Conservation (phyloP, 1,140 invertebrate genomes). For the Propsilocerus akamusi region DNA sequence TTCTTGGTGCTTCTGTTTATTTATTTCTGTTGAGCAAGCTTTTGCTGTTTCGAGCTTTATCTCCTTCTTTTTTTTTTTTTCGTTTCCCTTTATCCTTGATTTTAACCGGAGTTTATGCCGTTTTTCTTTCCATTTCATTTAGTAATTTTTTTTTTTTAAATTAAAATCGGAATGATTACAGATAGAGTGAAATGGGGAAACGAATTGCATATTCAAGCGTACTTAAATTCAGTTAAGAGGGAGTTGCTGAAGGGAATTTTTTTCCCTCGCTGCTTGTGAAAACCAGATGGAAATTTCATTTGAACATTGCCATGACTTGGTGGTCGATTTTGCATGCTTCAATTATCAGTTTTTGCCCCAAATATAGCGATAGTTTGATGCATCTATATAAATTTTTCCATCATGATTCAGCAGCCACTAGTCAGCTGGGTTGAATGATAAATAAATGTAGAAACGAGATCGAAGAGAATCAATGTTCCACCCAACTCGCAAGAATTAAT, state of each 20-base stretch:
- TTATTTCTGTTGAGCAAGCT: not conserved
- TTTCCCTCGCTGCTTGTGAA: not conserved
- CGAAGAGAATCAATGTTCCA: too few relatives aligned
- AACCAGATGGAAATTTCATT: not conserved
- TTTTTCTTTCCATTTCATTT: not conserved
- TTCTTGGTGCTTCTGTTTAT: too few relatives aligned
- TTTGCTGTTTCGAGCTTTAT: not conserved
- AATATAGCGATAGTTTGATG: too few relatives aligned
- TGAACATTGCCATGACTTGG: not conserved
- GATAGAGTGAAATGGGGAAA: not conserved
- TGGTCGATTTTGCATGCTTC: too few relatives aligned
- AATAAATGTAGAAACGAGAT: too few relatives aligned
- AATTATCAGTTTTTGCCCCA: too few relatives aligned
- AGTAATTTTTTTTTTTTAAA: not conserved
- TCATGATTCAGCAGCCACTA: too few relatives aligned
- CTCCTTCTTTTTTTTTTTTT: not conserved
- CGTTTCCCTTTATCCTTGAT: not conserved
- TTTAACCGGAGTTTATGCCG: not conserved
- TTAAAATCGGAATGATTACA: not conserved
- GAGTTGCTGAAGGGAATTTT: not conserved
- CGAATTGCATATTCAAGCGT: not conserved
- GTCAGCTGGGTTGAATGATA: too few relatives aligned
- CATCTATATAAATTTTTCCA: too few relatives aligned
- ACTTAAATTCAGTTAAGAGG: not conserved
- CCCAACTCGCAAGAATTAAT: too few relatives aligned